A percentile compares a stretch with the other conserved stretches of the same genome.
These are phyloP conservation scores for Lucilia cuprina DNA, from an alignment of 1,140 invertebrate genomes.

Conservation along the genomic window DNA sequence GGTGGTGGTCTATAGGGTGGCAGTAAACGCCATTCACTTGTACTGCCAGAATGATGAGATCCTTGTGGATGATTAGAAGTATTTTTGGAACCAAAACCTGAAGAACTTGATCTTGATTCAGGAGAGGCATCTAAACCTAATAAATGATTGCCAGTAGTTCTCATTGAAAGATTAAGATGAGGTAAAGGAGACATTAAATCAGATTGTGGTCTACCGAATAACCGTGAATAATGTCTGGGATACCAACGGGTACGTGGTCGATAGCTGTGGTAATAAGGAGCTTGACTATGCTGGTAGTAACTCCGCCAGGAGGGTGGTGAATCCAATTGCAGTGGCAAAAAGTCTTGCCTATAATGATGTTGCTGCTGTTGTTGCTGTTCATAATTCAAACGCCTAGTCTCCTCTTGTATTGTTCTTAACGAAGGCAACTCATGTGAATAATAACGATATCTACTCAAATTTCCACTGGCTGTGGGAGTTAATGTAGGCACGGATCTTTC, in stretches of 20 bases:
- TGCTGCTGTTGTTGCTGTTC: conserved; percentile 41
- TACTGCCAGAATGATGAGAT: conserved; percentile 74
- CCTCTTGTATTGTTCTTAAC: conserved; percentile 76
- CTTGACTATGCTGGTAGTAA: conserved; percentile 51
- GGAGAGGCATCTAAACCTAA: conserved; percentile 75
- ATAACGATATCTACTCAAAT: conserved; percentile 66
- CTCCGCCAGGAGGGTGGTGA: conserved; percentile 64
- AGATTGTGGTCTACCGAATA: conserved; percentile 70
- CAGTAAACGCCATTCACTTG: conserved; percentile 77
- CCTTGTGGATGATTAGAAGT: conserved; percentile 83
- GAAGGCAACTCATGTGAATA: conserved; percentile 79
- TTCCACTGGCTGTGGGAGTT: conserved; percentile 65
- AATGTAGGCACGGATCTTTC: conserved; percentile 80
- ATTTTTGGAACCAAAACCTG: conserved; percentile 90
- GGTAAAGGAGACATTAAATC: conserved; percentile 70
- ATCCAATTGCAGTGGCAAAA: conserved; percentile 69
- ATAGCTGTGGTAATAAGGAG: conserved; percentile 61
- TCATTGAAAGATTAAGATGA: conserved; percentile 59
- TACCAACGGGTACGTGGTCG: conserved; percentile 67
- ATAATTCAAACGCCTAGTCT: conserved; percentile 63
- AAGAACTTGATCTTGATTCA: conserved; percentile 84
- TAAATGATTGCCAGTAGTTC: conserved; percentile 46
- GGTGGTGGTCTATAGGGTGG: conserved; percentile 76
- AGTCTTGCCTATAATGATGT: conserved; percentile 57
- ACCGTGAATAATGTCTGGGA: conserved; percentile 69